Evolutionary conservation across 2,888 invertebrate species (phyloP), one percentile per base, ranked within the genome.

Genomic region (Oasisia sp.): DNA sequence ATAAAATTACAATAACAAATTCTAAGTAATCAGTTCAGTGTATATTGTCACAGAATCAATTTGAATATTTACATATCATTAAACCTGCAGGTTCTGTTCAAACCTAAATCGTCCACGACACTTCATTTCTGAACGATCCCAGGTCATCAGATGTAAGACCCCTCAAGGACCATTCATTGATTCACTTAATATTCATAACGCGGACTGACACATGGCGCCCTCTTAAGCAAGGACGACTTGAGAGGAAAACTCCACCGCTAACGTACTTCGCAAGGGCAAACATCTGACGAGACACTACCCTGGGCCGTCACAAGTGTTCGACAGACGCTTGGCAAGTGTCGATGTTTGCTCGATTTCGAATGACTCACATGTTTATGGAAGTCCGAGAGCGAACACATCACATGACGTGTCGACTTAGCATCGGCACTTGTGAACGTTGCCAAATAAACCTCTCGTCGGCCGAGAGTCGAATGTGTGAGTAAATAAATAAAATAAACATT

Each of bases 281-380:
- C 74, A 74, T 74, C 4, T 27, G 74, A 74, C 27, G 74, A n/a
- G 74, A 74, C 74, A 74, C 74, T 74, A n/a, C 74, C 74, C 74
- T 74, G 74, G 74, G n/a, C 38, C n/a, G 3, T 5, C 74, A 74
- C 27, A 74, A 74, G 74, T 74, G 74, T 74, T 74, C 27, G 74
- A 74, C 27, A 74, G 74, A n/a, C 74, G 27, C 74, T 74, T 74
- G 74, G 74, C 74, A 74, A 74, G 74, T 74, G 74, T 74, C n/a
- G 19, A 19, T 74, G n/a, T 19, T n/a, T n/a, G n/a, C 74, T 74
- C 7, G 27, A 74, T n/a, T n/a, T 19, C 27, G 74, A 74, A 74
- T n/a, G 74, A 74, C 19, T 74, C 74, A 74, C 27, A 19, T 74
- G 74, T 74, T 74, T 74, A 74, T 27, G 19, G 74, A 74, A 19